Evolutionary conservation across 2,797 vertebrate species (phyloP).

Genomic region (Lerista edwardsae): DNA sequence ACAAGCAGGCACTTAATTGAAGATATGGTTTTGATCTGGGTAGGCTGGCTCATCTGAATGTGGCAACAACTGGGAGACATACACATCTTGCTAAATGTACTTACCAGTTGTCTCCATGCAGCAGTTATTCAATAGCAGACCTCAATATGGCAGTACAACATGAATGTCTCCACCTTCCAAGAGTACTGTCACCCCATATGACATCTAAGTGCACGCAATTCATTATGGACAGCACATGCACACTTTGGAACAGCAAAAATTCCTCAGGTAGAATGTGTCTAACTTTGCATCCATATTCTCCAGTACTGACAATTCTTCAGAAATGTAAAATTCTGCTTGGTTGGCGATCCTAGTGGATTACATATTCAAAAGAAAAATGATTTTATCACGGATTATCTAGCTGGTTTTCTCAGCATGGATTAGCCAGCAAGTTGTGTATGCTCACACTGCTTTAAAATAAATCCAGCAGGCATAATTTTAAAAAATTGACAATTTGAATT

Average conservation of each 20-base stretch:
- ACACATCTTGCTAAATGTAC: background rate
- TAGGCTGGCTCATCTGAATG: background rate
- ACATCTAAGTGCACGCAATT: background rate
- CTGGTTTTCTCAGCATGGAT: background rate
- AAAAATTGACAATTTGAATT: background rate
- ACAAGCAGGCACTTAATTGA: background rate
- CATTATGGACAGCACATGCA: background rate
- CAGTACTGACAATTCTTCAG: background rate
- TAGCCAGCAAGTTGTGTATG: background rate
- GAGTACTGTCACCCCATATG: background rate
- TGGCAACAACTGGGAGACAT: background rate
- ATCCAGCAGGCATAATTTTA: background rate
- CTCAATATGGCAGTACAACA: background rate
- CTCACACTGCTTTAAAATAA: background rate
- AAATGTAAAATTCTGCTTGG: background rate
- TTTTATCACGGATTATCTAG: too few species aligned
- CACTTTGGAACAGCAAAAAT: background rate
- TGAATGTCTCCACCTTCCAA: background rate
- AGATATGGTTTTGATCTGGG: background rate
- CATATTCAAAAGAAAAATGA: too few species aligned
- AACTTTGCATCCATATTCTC: background rate
- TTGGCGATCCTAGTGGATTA: too few species aligned
- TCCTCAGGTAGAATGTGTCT: background rate
- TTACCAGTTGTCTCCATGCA: background rate
- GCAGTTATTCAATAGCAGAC: background rate